Evolutionary conservation across 2,797 vertebrate genomes (phyloP).

Genomic region (Anguilla pacifica): DNA sequence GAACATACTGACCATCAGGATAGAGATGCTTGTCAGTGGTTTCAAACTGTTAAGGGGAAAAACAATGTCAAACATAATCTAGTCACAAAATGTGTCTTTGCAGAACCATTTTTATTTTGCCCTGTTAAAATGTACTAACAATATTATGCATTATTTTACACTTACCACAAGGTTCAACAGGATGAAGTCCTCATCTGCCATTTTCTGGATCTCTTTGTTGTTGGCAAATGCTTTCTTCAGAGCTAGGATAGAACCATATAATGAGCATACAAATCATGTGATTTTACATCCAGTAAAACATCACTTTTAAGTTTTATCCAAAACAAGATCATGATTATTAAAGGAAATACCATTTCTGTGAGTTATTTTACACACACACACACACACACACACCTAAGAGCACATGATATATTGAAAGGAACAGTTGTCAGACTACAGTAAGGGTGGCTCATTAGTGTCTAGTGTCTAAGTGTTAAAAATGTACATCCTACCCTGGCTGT

Average conservation of each 20-base stretch:
- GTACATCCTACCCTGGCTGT: constrained; percentile 79
- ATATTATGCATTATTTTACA: constrained; percentile 37
- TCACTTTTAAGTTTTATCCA: neutral
- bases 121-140: neutral
- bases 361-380: neutral
- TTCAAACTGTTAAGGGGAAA: constrained; percentile 80
- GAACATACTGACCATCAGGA: constrained; percentile 93
- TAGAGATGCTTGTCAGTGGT: constrained; percentile 93
- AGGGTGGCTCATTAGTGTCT: neutral
- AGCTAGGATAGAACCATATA: constrained; percentile 65
- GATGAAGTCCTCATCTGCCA: constrained; percentile 85
- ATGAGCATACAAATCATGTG: neutral
- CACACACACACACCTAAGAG: neutral
- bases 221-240: constrained; percentile 87
- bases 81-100: neutral
- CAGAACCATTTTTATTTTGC: neutral
- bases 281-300: neutral
- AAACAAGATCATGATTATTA: neutral
- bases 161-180: constrained; percentile 90
- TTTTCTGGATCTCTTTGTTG: constrained; percentile 81
- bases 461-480: neutral
- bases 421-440: neutral
- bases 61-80: neutral
- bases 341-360: constrained; percentile 1
- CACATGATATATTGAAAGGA: neutral